phyloP scores from a whole-genome alignment of 35 echinoderm and acorn worm species.

The Holothuria glaberrima region DNA sequence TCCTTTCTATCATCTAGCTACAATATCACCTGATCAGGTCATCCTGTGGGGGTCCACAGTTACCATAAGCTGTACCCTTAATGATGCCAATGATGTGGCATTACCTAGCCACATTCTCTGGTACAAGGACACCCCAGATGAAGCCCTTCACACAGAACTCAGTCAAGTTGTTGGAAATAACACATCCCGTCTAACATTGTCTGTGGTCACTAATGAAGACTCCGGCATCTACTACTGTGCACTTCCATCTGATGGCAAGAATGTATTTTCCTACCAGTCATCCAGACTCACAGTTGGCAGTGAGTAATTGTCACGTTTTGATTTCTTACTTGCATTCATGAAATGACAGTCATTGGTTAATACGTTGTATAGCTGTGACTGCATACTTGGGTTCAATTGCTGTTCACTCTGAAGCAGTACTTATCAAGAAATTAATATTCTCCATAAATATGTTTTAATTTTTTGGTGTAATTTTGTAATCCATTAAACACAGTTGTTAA shows the following conservation, averaged over 20 bases:
- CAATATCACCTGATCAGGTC: slow-evolving; percentile 29
- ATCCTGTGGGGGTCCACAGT: slow-evolving; percentile 1
- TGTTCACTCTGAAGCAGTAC: no score
- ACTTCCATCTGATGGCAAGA: slow-evolving; percentile 45
- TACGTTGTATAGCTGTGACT: no score
- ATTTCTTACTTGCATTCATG: background rate
- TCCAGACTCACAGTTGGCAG: slow-evolving; percentile 14
- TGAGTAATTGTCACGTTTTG: background rate
- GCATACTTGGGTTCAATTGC: no score
- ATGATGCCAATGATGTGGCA: background rate
- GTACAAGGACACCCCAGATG: slow-evolving; percentile 34
- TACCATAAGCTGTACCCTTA: background rate
- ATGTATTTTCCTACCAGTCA: background rate
- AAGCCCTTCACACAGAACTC: background rate
- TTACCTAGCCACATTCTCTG: background rate
- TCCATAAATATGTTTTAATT: no score
- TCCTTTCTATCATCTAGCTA: background rate
- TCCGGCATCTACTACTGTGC: slow-evolving; percentile 44
- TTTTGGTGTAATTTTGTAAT: no score
- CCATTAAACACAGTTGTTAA: no score
- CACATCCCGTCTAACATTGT: background rate
- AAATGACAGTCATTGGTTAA: no score
- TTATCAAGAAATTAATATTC: no score
- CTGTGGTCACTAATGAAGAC: slow-evolving; percentile 12
- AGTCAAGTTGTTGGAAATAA: background rate